Conservation (phyloP, 2,888 invertebrate genomes). For the Miltochrista miniata region DNA sequence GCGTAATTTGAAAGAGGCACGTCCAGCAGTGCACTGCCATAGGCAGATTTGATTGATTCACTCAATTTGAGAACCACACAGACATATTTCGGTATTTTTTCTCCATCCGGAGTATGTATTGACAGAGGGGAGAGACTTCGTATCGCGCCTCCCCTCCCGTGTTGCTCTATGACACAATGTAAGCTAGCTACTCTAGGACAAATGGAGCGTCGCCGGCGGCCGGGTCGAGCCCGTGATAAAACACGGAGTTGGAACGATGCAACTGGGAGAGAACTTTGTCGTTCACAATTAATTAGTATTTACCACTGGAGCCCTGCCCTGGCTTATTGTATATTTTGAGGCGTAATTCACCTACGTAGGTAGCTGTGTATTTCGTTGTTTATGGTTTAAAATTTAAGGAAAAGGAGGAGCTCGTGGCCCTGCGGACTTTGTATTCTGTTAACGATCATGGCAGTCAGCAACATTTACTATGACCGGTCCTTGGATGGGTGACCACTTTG, state of each 20-base stretch:
- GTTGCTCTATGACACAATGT: constrained; percentile 8
- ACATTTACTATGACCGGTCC: no score
- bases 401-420: no score
- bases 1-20: no score
- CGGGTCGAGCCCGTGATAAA: constrained; percentile 31
- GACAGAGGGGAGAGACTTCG: no score
- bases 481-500: no score
- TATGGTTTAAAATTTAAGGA: not conserved
- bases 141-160: no score
- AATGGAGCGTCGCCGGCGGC: constrained; percentile 27
- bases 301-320: constrained; percentile 28
- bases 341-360: not conserved
- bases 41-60: no score
- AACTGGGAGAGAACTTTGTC: constrained; percentile 43
- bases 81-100: not conserved
- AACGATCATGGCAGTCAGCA: no score
- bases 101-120: no score
- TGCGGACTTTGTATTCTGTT: no score
- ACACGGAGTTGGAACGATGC: constrained; percentile 40
- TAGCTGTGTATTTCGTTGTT: not conserved
- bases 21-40: no score
- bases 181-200: constrained; percentile 16
- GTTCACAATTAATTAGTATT: constrained; percentile 50
- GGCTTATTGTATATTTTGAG: constrained; percentile 25
- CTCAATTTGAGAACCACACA: no score